These are phyloP conservation scores for Sardinella longiceps DNA, from an alignment of 2,797 vertebrate genomes.

Conservation along the genomic window DNA sequence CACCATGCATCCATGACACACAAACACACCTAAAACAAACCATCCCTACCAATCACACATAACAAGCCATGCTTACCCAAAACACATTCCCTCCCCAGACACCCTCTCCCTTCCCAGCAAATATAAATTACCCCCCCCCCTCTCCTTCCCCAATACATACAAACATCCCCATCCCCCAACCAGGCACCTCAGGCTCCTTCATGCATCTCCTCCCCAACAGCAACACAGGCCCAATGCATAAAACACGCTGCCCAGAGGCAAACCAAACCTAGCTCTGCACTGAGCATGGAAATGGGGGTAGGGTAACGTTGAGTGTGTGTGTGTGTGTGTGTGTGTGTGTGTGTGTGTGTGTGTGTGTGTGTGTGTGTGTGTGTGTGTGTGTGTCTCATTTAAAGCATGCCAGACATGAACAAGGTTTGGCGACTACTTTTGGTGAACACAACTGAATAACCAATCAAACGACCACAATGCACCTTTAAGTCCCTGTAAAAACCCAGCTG, in stretches of 20 bases:
- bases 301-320: background rate
- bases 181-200: background rate
- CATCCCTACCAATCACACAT: too few species aligned
- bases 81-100: too few species aligned
- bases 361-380: background rate
- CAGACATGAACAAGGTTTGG: background rate
- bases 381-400: background rate
- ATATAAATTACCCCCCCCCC: too few species aligned
- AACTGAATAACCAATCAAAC: background rate
- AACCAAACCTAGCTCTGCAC: background rate
- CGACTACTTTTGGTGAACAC: background rate
- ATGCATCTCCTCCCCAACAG: background rate
- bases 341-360: slow-evolving; percentile 10
- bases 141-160: background rate
- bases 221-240: background rate
- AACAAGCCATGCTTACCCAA: too few species aligned
- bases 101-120: background rate
- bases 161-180: background rate
- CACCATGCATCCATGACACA: background rate
- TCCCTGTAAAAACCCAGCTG: background rate
- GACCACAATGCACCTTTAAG: background rate
- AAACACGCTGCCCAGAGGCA: slow-evolving; percentile 10
- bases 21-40: too few species aligned
- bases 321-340: background rate
- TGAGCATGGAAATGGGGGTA: background rate